Conservation (phyloP, 2,888 invertebrate species). For the Nyleta sp. region DNA sequence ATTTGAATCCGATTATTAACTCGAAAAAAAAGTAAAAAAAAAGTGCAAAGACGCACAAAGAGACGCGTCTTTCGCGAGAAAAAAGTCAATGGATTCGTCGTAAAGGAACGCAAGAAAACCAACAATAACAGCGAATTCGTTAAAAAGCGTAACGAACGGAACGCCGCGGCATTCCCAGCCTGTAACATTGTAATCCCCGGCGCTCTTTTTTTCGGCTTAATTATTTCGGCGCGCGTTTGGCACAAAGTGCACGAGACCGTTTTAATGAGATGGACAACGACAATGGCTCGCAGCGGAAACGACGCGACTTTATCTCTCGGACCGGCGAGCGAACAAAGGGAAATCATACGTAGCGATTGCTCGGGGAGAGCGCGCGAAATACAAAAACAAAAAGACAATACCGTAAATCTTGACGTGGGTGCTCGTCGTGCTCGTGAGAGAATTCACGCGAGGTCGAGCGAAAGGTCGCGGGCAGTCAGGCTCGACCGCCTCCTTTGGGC, state of each 20-base stretch:
- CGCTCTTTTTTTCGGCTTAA: constrained; percentile 32
- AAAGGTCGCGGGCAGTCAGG: constrained; percentile 67
- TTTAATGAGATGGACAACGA: constrained; percentile 63
- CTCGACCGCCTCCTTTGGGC: constrained; percentile 67
- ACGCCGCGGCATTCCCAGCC: constrained; percentile 34
- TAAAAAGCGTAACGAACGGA: constrained; percentile 49
- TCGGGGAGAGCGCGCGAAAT: constrained; percentile 50
- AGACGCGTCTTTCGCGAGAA: too few relatives aligned
- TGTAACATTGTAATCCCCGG: constrained; percentile 45
- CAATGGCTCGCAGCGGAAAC: constrained; percentile 54
- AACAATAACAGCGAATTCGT: constrained; percentile 14
- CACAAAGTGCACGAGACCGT: constrained; percentile 59
- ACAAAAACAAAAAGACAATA: constrained; percentile 62
- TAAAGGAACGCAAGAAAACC: not conserved
- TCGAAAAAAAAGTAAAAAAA: too few relatives aligned
- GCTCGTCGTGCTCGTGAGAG: constrained; percentile 69
- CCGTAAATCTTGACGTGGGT: constrained; percentile 64
- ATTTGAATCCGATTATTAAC: too few relatives aligned
- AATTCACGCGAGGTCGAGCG: constrained; percentile 70
- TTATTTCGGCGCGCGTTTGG: constrained; percentile 57
- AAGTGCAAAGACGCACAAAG: too few relatives aligned
- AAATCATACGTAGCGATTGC: constrained; percentile 63
- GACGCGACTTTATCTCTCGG: constrained; percentile 55
- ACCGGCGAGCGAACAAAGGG: constrained; percentile 60
- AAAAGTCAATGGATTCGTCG: too few relatives aligned